These are phyloP conservation scores for Mohoua ochrocephala DNA, from an alignment of 2,113 vertebrate species.

Conservation along the genomic window DNA sequence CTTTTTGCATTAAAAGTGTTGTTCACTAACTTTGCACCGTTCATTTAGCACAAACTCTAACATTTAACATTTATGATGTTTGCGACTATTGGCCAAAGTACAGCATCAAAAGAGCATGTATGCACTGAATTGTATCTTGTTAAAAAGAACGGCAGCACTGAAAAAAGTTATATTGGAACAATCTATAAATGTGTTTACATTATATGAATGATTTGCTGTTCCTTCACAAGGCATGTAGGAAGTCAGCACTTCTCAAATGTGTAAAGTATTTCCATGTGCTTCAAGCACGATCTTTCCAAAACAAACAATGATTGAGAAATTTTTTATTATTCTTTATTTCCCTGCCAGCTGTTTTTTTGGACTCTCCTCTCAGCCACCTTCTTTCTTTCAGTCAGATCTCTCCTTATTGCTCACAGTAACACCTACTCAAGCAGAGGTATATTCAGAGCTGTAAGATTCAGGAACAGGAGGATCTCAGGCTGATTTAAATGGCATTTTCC, in stretches of 20 bases:
- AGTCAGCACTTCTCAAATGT: constrained; percentile 70
- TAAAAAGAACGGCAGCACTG: constrained; percentile 41
- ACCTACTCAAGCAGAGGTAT: constrained; percentile 46
- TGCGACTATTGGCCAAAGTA: constrained; percentile 13
- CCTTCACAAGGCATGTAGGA: constrained; percentile 69
- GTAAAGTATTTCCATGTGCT: constrained; percentile 78
- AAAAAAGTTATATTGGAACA: constrained; percentile 62
- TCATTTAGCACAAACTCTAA: background rate
- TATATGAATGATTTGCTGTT: constrained; percentile 70
- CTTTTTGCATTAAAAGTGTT: background rate
- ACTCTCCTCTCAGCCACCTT: constrained; percentile 53
- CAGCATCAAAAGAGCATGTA: constrained; percentile 12
- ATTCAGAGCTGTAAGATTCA: background rate
- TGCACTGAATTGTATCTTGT: constrained; percentile 22
- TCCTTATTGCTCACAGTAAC: constrained; percentile 60
- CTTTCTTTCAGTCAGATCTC: constrained; percentile 51
- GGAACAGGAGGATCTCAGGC: background rate
- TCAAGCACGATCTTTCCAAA: constrained; percentile 70
- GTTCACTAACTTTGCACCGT: background rate
- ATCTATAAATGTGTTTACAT: constrained; percentile 67
- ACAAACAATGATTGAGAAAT: constrained; percentile 67
- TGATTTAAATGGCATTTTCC: background rate
- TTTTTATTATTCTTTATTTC: constrained; percentile 68
- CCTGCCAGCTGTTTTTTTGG: constrained; percentile 57
- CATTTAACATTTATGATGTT: background rate